Percentiles rank a stretch among this genome's conserved stretches.
phyloP scores from a whole-genome alignment of 2,888 invertebrate species.

The Oxytorus armatus region DNA sequence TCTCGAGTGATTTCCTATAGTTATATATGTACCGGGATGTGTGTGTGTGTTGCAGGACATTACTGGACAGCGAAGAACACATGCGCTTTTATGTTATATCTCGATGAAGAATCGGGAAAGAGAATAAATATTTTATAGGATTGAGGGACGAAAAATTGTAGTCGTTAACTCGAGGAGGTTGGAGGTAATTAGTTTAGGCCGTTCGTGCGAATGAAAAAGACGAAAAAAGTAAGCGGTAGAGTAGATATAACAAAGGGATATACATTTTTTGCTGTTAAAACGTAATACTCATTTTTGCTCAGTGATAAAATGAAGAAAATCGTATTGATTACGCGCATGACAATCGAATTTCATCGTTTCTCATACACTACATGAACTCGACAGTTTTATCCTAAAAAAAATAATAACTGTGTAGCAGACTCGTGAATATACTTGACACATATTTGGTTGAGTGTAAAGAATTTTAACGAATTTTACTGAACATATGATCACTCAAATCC shows the following conservation, averaged over 20 bases:
- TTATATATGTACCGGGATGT: constrained; percentile 14
- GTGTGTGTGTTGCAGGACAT: neutral
- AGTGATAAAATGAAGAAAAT: too few species aligned
- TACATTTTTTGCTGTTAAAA: neutral
- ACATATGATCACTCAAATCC: neutral
- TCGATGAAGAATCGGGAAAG: constrained; percentile 28
- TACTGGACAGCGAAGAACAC: constrained; percentile 3
- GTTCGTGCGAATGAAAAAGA: neutral
- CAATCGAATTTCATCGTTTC: too few species aligned
- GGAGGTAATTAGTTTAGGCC: neutral
- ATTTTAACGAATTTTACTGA: too few species aligned
- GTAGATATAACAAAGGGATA: neutral
- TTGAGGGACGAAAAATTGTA: neutral
- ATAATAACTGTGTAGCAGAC: too few species aligned
- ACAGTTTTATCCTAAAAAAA: too few species aligned
- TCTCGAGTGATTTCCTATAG: constrained; percentile 72
- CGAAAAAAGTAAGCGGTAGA: neutral
- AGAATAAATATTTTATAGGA: constrained; percentile 13
- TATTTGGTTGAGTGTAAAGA: too few species aligned
- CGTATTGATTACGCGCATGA: too few species aligned
- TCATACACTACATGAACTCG: too few species aligned
- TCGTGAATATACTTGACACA: too few species aligned
- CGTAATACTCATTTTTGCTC: neutral
- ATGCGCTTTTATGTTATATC: constrained; percentile 1
- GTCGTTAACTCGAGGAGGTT: neutral